Percentiles rank a stretch among this genome's conserved stretches.
Evolutionary conservation across 2,797 vertebrate species (phyloP).

Genomic region (Enteromius radiatus): DNA sequence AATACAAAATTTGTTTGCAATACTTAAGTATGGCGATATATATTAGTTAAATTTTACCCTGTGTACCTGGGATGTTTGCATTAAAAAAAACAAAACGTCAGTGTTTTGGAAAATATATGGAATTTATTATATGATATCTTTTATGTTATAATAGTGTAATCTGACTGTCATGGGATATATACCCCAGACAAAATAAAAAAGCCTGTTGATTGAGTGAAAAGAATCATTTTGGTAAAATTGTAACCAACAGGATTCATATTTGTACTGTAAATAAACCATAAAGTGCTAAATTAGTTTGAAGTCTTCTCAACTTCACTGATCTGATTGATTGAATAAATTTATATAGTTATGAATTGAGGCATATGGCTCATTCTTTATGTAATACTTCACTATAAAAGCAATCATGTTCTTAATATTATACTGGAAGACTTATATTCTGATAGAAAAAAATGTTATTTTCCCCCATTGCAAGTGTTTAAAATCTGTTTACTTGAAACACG

Average conservation of each 20-base stretch:
- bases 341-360: neutral
- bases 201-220: no score
- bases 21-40: no score
- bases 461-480: neutral
- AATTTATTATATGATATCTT: no score
- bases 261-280: neutral
- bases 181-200: no score
- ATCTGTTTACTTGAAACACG: neutral
- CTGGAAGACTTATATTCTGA: neutral
- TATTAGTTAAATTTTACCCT: no score
- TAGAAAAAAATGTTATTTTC: neutral
- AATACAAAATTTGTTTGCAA: no score
- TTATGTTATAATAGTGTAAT: no score
- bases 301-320: no score
- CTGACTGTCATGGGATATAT: neutral
- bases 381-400: neutral
- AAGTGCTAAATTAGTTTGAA: neutral
- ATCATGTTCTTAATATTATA: neutral
- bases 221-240: no score
- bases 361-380: neutral
- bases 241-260: neutral
- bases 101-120: no score
- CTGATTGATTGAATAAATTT: neutral
- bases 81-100: no score
- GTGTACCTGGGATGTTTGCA: no score